phyloP scores from a whole-genome alignment of 2,888 invertebrate genomes.

The Byasa hedistus region DNA sequence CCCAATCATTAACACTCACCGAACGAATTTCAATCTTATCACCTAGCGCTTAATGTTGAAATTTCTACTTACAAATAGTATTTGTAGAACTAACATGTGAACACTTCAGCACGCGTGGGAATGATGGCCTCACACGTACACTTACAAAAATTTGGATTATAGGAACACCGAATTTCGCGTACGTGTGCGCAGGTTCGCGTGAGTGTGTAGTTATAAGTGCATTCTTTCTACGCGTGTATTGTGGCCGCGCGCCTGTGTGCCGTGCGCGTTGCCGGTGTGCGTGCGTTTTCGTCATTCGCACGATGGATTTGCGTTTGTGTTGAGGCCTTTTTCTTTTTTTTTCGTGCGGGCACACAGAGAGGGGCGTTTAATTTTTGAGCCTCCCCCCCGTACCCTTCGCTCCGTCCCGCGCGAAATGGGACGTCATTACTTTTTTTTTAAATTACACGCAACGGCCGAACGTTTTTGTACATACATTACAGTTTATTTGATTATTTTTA shows the following conservation, averaged over 20 bases:
- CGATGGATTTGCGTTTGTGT: constrained; percentile 76
- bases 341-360: constrained; percentile 60
- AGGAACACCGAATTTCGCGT: constrained; percentile 71
- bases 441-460: constrained; percentile 67
- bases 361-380: constrained; percentile 77
- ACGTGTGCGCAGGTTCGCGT: constrained; percentile 18
- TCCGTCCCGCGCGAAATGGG: constrained; percentile 74
- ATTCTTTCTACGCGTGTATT: constrained; percentile 62
- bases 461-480: constrained; percentile 49
- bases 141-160: constrained; percentile 64
- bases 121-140: constrained; percentile 58
- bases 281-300: constrained; percentile 62
- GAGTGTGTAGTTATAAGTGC: constrained; percentile 58
- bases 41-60: constrained; percentile 37
- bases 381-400: no score
- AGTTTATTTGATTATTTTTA: constrained; percentile 63
- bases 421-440: constrained; percentile 75
- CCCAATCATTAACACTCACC: constrained; percentile 66
- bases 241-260: constrained; percentile 44
- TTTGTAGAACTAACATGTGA: constrained; percentile 70
- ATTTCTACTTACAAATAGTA: constrained; percentile 38
- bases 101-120: constrained; percentile 68
- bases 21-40: constrained; percentile 42
- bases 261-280: constrained; percentile 51
- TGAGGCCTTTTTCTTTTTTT: constrained; percentile 72